A percentile compares a stretch with the other conserved stretches of the same genome.
Conservation (phyloP, 2,113 vertebrate genomes). For the Dolichotis patagonum region DNA sequence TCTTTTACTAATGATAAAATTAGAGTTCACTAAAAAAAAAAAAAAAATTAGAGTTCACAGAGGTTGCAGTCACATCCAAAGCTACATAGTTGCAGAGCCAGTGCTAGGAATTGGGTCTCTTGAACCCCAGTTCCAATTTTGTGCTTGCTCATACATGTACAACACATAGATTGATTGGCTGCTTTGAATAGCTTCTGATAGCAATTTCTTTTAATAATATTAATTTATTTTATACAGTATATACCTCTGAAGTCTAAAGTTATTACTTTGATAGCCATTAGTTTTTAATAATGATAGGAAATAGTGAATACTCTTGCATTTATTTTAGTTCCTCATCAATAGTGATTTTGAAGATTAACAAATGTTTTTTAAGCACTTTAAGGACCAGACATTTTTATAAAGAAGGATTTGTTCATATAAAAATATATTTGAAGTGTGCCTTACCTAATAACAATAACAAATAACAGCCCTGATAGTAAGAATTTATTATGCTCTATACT, state of each 20-base stretch:
- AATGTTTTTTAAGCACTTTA: constrained; percentile 19
- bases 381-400: constrained; percentile 29
- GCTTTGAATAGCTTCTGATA: neutral
- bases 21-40: neutral
- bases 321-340: neutral
- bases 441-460: neutral
- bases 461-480: neutral
- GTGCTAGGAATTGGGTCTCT: neutral
- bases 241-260: neutral
- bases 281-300: neutral
- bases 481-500: neutral
- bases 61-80: neutral
- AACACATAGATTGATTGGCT: neutral
- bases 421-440: constrained; percentile 21
- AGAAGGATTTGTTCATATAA: neutral
- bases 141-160: neutral
- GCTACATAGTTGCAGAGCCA: neutral
- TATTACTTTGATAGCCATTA: neutral
- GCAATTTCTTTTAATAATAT: neutral
- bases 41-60: neutral
- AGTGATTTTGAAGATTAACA: neutral
- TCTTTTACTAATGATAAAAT: neutral
- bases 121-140: neutral
- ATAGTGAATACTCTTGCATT: neutral
- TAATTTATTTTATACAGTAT: neutral